Conservation (phyloP, 2,888 invertebrate species). For the Empis livida region DNA sequence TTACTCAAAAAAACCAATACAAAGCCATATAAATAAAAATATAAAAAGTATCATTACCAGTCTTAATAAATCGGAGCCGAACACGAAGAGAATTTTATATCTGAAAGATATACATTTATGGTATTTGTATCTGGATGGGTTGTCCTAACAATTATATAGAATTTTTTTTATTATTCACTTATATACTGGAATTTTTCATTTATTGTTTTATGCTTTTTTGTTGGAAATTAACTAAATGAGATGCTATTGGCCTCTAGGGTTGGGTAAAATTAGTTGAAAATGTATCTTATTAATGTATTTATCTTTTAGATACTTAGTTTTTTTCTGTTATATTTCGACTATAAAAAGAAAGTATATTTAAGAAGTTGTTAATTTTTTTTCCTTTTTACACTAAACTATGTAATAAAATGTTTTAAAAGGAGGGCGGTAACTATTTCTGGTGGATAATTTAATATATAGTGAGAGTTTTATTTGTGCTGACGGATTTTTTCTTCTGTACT, state of each 20-base stretch:
- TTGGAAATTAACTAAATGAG: not conserved
- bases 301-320: constrained; percentile 1
- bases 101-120: too few species aligned
- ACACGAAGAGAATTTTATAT: too few species aligned
- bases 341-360: not conserved
- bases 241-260: not conserved
- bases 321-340: constrained; percentile 1
- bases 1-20: too few species aligned
- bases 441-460: too few species aligned
- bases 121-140: too few species aligned
- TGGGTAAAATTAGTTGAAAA: not conserved
- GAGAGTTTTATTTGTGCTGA: not conserved
- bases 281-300: not conserved
- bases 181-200: too few species aligned
- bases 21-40: not conserved
- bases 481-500: too few species aligned
- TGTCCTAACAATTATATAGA: not conserved
- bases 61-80: too few species aligned
- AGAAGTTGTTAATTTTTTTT: not conserved
- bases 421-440: not conserved
- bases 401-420: not conserved
- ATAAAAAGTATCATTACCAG: not conserved
- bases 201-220: too few species aligned
- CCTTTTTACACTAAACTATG: not conserved
- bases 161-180: too few species aligned